phyloP scores from a whole-genome alignment of 2,888 invertebrate genomes.

The Zaprionus lineosus region DNA sequence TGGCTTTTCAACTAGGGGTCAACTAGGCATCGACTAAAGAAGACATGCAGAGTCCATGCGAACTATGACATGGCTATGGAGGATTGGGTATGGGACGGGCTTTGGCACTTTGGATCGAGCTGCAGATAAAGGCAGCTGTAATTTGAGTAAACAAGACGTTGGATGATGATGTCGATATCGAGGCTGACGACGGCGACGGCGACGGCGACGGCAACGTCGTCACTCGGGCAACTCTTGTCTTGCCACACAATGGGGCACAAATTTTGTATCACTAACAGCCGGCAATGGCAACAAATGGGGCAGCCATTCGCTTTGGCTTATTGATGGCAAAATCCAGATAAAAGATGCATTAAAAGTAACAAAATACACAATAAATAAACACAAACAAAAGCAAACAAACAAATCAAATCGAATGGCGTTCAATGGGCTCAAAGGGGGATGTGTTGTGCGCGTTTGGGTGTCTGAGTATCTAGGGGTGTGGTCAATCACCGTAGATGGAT shows the following conservation, averaged over 20 bases:
- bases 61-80: conserved; percentile 26
- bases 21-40: conserved; percentile 38
- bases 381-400: conserved; percentile 69
- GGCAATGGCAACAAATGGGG: conserved; percentile 24
- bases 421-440: conserved; percentile 28
- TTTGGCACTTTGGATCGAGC: conserved; percentile 45
- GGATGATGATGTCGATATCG: too few relatives aligned
- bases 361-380: conserved; percentile 74
- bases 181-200: conserved; percentile 13
- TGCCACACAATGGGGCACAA: conserved; percentile 57
- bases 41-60: conserved; percentile 8
- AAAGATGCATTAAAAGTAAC: conserved; percentile 77
- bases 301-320: conserved; percentile 53
- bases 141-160: conserved; percentile 71
- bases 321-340: conserved; percentile 74
- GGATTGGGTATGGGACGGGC: conserved; percentile 7
- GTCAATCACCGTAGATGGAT: not conserved
- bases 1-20: conserved; percentile 37
- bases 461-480: too few relatives aligned
- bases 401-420: conserved; percentile 69
- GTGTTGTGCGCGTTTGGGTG: conserved; percentile 1
- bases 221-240: conserved; percentile 52
- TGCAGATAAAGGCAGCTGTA: conserved; percentile 54
- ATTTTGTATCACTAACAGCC: conserved; percentile 68
- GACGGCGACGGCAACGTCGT: conserved; percentile 24